Evolutionary conservation across 1,140 invertebrate genomes (phyloP), one percentile per base, ranked within the genome.

Genomic region (Caerostris darwini): DNA sequence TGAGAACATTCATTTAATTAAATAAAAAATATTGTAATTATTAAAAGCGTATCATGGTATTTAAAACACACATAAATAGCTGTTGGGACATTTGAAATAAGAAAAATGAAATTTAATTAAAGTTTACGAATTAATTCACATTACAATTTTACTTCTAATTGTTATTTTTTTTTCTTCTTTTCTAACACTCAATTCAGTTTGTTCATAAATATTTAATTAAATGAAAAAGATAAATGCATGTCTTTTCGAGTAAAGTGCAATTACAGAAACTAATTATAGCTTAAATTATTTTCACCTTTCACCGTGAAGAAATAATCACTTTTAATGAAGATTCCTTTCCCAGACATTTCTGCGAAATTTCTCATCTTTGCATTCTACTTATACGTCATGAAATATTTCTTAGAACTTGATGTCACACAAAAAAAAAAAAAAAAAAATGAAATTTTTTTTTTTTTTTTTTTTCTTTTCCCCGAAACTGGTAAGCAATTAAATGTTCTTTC

Each of bases 51-150:
- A 77, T 77, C 71, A 77, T 77, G 71, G 53, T 77, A 77, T 12
- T 77, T 77, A 50, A 12, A 0, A 77, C 50, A 50, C 10, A 34
- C 3, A 77, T 77, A 10, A 77, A 12, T 7, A 77, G 34, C 71
- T 53, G 34, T 50, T 77, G 71, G 53, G 71, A 77, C 34, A 14
- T 10, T 53, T 14, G 14, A 7, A 12, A 12, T 12, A 77, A 50
- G 34, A 77, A 77, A 64, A 77, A 77, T 77, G 50, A 77, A 77
- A 77, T 77, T 77, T 77, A 77, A 77, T 77, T 77, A 77, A 77
- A 77, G 34, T 77, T 77, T 77, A 50, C 71, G 34, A 77, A 77
- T 77, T 77, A 77, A 77, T 50, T 77, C 50, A 50, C 53, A 34
- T 77, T 10, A 12, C 34, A 10, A 2, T 77, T 34, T 50, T 53